These are phyloP conservation scores for Eretmochelys imbricata DNA, from an alignment of 2,113 vertebrate genomes.

Conservation along the genomic window DNA sequence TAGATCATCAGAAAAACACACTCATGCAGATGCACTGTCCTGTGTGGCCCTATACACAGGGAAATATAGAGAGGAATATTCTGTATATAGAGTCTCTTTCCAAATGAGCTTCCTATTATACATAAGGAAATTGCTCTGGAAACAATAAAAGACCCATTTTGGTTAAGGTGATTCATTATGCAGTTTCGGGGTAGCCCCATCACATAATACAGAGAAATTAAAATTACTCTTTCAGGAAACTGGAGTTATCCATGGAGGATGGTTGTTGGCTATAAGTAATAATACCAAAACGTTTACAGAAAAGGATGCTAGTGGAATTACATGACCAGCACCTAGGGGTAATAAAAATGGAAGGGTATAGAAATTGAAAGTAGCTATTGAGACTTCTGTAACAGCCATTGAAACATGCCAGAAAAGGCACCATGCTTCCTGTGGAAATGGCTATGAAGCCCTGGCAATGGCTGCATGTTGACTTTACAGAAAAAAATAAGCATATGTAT, in stretches of 20 bases:
- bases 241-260: not conserved
- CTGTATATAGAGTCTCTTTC: not conserved
- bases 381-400: too few species aligned
- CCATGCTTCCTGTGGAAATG: too few species aligned
- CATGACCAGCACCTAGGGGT: not conserved
- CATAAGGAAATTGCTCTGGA: not conserved
- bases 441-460: too few species aligned
- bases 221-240: constrained; percentile 31
- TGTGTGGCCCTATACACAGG: not conserved
- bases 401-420: too few species aligned
- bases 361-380: too few species aligned
- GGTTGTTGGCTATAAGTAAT: not conserved
- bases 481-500: too few species aligned
- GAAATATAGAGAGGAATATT: accelerated
- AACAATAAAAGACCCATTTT: constrained; percentile 15
- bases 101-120: not conserved
- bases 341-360: too few species aligned
- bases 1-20: not conserved
- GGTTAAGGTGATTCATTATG: not conserved
- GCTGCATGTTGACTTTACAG: too few species aligned
- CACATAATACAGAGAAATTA: not conserved
- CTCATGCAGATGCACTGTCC: too few species aligned
- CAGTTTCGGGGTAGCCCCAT: not conserved
- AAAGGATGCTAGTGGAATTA: constrained; percentile 27
- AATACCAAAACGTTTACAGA: constrained; percentile 26